These are phyloP conservation scores for Acrocephalus arundinaceus DNA, from an alignment of 2,113 vertebrate genomes.

Conservation along the genomic window DNA sequence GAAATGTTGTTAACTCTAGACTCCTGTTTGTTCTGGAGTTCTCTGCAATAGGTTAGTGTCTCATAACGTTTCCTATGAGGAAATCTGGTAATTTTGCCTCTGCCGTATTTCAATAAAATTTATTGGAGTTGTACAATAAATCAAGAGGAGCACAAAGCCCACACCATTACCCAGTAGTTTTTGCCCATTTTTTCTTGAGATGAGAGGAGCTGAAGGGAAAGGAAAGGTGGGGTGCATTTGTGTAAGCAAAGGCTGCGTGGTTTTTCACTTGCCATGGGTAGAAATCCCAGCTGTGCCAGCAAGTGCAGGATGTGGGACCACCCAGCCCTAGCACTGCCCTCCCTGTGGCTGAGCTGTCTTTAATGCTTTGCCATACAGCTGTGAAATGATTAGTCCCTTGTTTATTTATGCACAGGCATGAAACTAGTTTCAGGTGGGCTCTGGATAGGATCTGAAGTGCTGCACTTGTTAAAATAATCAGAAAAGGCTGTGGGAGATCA, in stretches of 20 bases:
- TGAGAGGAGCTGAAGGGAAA: not conserved
- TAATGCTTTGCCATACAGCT: not conserved
- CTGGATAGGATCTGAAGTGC: not conserved
- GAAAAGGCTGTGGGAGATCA: not conserved
- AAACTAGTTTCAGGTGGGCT: not conserved
- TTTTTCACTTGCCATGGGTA: not conserved
- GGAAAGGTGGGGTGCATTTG: not conserved
- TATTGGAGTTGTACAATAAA: not conserved
- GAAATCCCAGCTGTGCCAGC: not conserved
- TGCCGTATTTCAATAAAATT: not conserved
- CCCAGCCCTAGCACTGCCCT: not conserved
- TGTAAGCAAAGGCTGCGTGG: not conserved
- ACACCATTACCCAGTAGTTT: not conserved
- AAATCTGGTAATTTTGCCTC: not conserved
- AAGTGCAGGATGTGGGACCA: not conserved
- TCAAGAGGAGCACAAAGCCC: not conserved
- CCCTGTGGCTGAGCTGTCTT: fast-evolving
- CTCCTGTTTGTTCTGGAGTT: not conserved
- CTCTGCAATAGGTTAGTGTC: not conserved
- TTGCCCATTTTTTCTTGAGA: not conserved
- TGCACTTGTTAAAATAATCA: not conserved
- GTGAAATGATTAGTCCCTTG: not conserved
- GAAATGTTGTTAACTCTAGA: not conserved
- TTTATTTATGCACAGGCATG: not conserved
- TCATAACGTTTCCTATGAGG: not conserved